Percentiles rank a stretch among this genome's conserved stretches.
Conservation (phyloP, 2,797 vertebrate species). For the Tympanoctomys barrerae region DNA sequence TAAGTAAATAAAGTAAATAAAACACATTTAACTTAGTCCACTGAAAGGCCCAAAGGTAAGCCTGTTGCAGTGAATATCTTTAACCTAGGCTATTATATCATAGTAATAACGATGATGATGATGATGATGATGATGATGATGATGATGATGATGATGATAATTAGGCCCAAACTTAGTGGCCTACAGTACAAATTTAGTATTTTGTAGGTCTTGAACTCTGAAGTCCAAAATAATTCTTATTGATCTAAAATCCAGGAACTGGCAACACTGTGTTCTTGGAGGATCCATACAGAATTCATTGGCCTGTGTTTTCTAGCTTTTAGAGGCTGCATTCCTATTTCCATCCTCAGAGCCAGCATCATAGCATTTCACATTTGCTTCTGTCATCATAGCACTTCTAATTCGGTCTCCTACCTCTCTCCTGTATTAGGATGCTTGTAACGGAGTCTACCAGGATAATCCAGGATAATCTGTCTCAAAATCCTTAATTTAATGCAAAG, state of each 20-base stretch:
- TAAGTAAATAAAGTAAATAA: too few relatives aligned
- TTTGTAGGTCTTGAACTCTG: background rate
- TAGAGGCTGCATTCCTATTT: background rate
- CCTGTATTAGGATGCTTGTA: background rate
- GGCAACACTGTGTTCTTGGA: background rate
- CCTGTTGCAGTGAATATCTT: background rate
- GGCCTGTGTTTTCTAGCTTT: conserved; percentile 21
- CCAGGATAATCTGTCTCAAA: conserved; percentile 37
- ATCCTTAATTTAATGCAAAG: conserved; percentile 21
- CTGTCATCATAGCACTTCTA: background rate
- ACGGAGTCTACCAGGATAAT: conserved; percentile 10
- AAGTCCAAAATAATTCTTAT: conserved; percentile 54
- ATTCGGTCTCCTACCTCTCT: background rate
- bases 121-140: too few relatives aligned
- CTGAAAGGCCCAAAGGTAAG: background rate
- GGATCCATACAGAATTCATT: background rate
- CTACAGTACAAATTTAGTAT: conserved; percentile 29
- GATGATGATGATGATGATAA: too few relatives aligned
- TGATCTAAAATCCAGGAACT: background rate
- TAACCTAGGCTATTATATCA: background rate
- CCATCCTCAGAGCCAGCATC: conserved; percentile 12
- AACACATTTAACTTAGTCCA: background rate
- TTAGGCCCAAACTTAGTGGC: background rate
- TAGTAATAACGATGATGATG: too few relatives aligned
- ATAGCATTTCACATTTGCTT: background rate